Base-by-base conservation (phyloP, 2,888 invertebrate species). In the Anodontia alba region DNA sequence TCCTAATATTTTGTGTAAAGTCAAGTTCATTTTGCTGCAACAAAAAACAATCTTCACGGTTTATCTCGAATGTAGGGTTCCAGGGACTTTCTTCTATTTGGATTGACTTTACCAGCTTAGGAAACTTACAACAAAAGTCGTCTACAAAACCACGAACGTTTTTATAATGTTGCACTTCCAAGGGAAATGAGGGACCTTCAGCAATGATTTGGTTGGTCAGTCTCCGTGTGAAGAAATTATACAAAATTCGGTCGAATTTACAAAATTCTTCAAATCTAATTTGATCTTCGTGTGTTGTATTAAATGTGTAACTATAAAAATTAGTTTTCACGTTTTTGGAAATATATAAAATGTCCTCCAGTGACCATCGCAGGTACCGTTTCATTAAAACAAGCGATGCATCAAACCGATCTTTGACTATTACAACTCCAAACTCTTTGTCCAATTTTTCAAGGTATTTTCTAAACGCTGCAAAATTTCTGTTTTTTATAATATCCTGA, bases 291-390 rank as follows among this genome's bases (percentile, higher is more conserved):
- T 74, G 71, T 51, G 62, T 73, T 15, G 70, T 26, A n/a, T 5
- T 10, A 38, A 70, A 82, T 51, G 70, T 69, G 20, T 66, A 57
- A n/a, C 43, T 46, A n/a, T 71, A 66, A 12, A 77, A 73, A 0
- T 29, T 46, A 20, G 57, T 79, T 29, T 79, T n/a, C 5, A 84
- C 84, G 49, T 87, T 87, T 81, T 83, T 79, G 38, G 78, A 33
- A 29, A 78, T 79, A 71, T 87, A 87, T 62, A 87, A 73, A 29
- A 87, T 79, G 51, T 87, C 87, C 31, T 78, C 72, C 3, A 84
- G 33, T 0, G 75, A 43, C 87, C 84, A 84, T 5, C 74, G 75
- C 2, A 87, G 74, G 23, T 73, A 57, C 12, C 84, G 38, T 71
- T 67, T 76, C 72, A 84, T 76, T 43, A 87, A 38, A 12, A 87